A percentile compares a stretch with the other conserved stretches of the same genome.
phyloP scores from a whole-genome alignment of 1,140 invertebrate genomes.

The Druon quercuslanigerum region DNA sequence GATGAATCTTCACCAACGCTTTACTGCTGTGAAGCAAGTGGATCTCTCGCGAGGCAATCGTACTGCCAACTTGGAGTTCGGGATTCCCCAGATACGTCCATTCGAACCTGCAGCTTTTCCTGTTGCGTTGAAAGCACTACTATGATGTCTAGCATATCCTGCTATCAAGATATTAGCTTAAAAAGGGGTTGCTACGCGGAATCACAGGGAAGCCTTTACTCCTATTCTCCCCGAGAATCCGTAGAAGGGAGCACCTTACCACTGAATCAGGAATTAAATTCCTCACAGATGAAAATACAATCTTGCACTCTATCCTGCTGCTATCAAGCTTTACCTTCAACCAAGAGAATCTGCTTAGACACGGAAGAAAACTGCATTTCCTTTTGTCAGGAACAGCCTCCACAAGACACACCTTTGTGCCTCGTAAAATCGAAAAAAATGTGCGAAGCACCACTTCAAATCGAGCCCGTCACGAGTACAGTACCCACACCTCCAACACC shows the following conservation, averaged over 20 bases:
- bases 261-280: constrained; percentile 40
- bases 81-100: constrained; percentile 41
- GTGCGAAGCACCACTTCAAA: constrained; percentile 41
- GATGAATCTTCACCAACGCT: constrained; percentile 43
- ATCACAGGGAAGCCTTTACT: constrained; percentile 47
- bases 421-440: constrained; percentile 67
- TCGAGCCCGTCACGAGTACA: constrained; percentile 68
- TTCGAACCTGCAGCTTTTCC: constrained; percentile 49
- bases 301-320: constrained; percentile 56
- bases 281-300: constrained; percentile 53
- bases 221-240: constrained; percentile 59
- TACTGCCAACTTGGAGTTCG: constrained; percentile 37
- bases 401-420: constrained; percentile 71
- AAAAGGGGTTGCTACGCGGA: constrained; percentile 50
- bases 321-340: constrained; percentile 48
- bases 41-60: constrained; percentile 36
- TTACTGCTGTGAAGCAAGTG: constrained; percentile 49
- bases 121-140: constrained; percentile 57
- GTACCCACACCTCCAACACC: constrained; percentile 67
- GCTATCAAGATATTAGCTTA: constrained; percentile 48
- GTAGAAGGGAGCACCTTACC: constrained; percentile 2
- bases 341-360: constrained; percentile 56
- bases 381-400: constrained; percentile 45
- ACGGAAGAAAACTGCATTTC: constrained; percentile 38
- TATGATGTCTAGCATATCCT: constrained; percentile 29